Percentiles rank a stretch among this genome's conserved stretches.
Conservation (phyloP, 2,888 invertebrate species). For the Caenorhabditis drosophilae region DNA sequence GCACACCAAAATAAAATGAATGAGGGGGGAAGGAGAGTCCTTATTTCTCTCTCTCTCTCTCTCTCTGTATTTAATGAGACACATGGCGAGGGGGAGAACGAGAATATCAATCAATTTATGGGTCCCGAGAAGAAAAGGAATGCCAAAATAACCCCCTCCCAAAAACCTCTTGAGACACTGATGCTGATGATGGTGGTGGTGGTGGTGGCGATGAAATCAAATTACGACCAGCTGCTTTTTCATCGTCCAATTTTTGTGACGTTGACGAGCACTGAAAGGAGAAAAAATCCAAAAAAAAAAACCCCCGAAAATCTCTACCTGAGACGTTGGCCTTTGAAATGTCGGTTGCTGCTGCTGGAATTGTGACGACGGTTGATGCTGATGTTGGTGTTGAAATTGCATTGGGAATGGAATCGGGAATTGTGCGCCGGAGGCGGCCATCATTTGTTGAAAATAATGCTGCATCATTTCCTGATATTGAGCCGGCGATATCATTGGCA, state of each 20-base stretch:
- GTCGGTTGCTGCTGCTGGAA: constrained; percentile 8
- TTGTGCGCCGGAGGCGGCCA: constrained; percentile 45
- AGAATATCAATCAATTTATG: too few relatives aligned
- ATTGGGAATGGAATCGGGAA: constrained; percentile 49
- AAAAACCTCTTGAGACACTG: constrained; percentile 7
- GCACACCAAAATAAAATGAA: too few relatives aligned
- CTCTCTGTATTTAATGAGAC: too few relatives aligned
- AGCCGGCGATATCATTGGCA: constrained; percentile 57
- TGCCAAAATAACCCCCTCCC: constrained; percentile 4
- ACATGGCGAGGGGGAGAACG: too few relatives aligned
- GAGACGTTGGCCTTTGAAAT: neutral
- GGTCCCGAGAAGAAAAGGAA: too few relatives aligned
- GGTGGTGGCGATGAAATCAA: too few relatives aligned
- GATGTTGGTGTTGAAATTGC: constrained; percentile 40
- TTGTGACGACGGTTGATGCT: constrained; percentile 37
- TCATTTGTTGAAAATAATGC: constrained; percentile 65
- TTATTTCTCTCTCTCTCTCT: too few relatives aligned
- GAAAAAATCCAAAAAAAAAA: neutral
- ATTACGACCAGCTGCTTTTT: too few relatives aligned
- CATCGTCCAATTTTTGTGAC: too few relatives aligned
- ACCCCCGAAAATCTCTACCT: neutral
- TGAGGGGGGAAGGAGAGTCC: too few relatives aligned
- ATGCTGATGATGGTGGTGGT: too few relatives aligned
- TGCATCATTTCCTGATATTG: constrained; percentile 68
- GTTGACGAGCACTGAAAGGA: neutral